Evolutionary conservation across 2,888 invertebrate genomes (phyloP).

Genomic region (Athalia cordata): DNA sequence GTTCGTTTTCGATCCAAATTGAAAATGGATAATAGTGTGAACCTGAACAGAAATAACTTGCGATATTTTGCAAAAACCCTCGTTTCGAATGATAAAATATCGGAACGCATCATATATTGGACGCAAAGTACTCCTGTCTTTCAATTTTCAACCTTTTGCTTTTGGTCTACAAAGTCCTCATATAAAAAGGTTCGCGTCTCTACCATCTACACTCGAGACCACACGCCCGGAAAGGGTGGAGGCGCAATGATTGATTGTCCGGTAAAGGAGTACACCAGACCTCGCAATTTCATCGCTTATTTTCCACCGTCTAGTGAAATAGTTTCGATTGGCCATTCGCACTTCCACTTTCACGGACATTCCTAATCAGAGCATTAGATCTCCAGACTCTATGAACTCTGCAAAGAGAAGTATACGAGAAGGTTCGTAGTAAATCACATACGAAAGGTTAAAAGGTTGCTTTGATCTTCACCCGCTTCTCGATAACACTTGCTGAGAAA

Average conservation of each 20-base stretch:
- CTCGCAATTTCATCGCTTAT: constrained; percentile 4
- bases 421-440: not conserved
- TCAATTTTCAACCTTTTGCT: too few species aligned
- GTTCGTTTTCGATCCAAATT: too few species aligned
- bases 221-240: not conserved
- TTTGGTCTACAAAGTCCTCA: not conserved
- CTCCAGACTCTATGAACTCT: not conserved
- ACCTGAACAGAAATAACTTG: not conserved
- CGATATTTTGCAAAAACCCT: not conserved
- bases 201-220: not conserved
- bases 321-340: constrained; percentile 11
- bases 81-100: too few species aligned
- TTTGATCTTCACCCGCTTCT: constrained; percentile 20
- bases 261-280: not conserved
- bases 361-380: too few species aligned
- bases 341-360: not conserved
- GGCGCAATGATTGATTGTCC: constrained; percentile 28
- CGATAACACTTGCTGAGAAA: constrained; percentile 4
- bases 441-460: constrained; percentile 7
- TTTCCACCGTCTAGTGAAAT: constrained; percentile 12
- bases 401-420: not conserved
- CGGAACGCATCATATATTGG: too few species aligned
- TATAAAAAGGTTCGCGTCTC: not conserved
- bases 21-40: not conserved
- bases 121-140: too few species aligned